A percentile compares a stretch with the other conserved stretches of the same genome.
These are phyloP conservation scores for Ophonus ardosiacus DNA, from an alignment of 2,888 invertebrate genomes.

Conservation along the genomic window DNA sequence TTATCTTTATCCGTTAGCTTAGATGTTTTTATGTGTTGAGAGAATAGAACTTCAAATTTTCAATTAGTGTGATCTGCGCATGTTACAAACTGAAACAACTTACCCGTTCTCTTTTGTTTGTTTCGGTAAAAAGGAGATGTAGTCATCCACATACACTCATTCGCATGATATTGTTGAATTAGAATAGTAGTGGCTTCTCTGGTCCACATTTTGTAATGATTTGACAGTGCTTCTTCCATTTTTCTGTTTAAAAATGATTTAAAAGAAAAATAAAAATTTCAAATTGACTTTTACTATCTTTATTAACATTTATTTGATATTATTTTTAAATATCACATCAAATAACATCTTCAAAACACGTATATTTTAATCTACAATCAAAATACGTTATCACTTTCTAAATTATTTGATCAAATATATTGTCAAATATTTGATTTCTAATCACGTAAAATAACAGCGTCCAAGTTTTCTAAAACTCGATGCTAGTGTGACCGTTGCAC, in stretches of 20 bases:
- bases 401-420: slow-evolving; percentile 33
- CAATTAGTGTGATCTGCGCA: slow-evolving; percentile 21
- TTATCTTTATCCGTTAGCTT: background rate
- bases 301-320: slow-evolving; percentile 8
- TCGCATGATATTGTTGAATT: slow-evolving; percentile 55
- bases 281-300: background rate
- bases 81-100: slow-evolving; percentile 14
- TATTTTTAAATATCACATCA: background rate
- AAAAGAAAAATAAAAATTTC: slow-evolving; percentile 14
- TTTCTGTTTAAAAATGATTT: background rate
- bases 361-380: background rate
- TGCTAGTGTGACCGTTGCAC: slow-evolving; percentile 37
- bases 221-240: background rate
- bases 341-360: background rate
- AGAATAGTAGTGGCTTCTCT: slow-evolving; percentile 55
- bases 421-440: slow-evolving; percentile 40
- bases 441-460: slow-evolving; percentile 41
- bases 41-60: background rate
- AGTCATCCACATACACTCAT: slow-evolving; percentile 64
- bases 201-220: slow-evolving; percentile 61
- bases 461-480: slow-evolving; percentile 55
- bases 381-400: slow-evolving; percentile 15
- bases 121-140: slow-evolving; percentile 58
- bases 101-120: slow-evolving; percentile 62
- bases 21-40: background rate